Base-by-base conservation (phyloP, 2,888 invertebrate genomes). In the Plebejus anna region DNA sequence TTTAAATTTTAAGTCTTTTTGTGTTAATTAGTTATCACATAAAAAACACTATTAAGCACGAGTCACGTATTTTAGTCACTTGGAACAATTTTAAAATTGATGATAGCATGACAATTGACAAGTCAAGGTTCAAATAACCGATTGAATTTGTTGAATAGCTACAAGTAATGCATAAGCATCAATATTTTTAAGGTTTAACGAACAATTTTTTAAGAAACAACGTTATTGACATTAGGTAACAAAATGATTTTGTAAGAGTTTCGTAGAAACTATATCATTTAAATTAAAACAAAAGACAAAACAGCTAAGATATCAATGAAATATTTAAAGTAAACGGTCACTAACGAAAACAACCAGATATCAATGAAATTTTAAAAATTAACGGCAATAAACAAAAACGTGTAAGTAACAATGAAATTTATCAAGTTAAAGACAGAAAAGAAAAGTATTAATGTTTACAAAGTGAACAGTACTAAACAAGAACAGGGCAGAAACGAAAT, bases 311-410 rank as follows among this genome's bases (percentile, higher is more conserved):
- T 51, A 42, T 47, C 70, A 76, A 79, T 75, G 73, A 76, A 76
- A 36, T 16, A 22, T 55, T 75, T 13, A 28, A 70, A 76, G 16
- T 55, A 16, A 55, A 55, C 55, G 16, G 55, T 55, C 4, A 13
- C 16, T 1, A 55, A 55, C 16, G 55, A 55, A 55, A 84, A 82
- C 82, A 82, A 79, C 78, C 42, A 42, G 42, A 42, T 42, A 42
- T 42, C 7, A 42, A 13, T 51, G 13, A 51, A 4, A 13, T 51
- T 13, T 51, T 51, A 0, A 13, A 51, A 13, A 3, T 51, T 13
- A 13, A 4, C 13, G 13, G 13, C 13, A 51, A 51, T 51, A 51
- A 51, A 51, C 11, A 51, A 11, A 13, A 51, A 51, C 51, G 51
- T 42, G 42, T 51, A 55, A 4, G 55, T 55, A 4, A 55, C 55